Evolutionary conservation across 1,140 invertebrate genomes (phyloP), one percentile per base, ranked within the genome.

Genomic region (Drosophila mojavensis): DNA sequence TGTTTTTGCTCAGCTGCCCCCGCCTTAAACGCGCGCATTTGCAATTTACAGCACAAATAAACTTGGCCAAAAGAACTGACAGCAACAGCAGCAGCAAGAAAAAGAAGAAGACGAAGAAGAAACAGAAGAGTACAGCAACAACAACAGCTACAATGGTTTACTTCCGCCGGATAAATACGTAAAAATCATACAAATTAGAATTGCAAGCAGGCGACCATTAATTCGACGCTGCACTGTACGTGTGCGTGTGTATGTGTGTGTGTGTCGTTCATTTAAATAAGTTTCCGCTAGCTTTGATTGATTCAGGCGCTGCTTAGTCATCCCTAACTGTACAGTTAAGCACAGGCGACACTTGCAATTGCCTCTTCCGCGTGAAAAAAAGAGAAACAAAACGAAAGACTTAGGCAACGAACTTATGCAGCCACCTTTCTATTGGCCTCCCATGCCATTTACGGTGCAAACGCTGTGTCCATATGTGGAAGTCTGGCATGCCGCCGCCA

Each of bases 1-100:
- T 76, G 78, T 80, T 80, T 79, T 66, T 48, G 56, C 56, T 47
- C 26, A 47, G 26, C 39, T 51, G 24, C 30, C 20, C 53, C 63
- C 43, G 26, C 55, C 39, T 15, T 9, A 47, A 11, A 77, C 69
- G 75, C 62, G 84, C 81, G 80, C 84, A 89, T 84, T 89, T 82
- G 84, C 85, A 90, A 88, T 84, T 89, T 90, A 88, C 85, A 89
- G 78, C 75, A 81, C 79, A 90, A 84, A 84, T 84, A 88, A 89
- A 88, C 78, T 59, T 66, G 61, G 61, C 72, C 74, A 30, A 39
- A 75, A 72, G 83, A 79, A 72, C 63, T 60, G 62, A 41, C 45
- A 54, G 51, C 45, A 67, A 45, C 33, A 15, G 61, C 60, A 63
- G 45, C 30, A 55, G 26, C 30, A 62, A 59, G 47, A 61, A 59